Evolutionary conservation across 2,113 vertebrate species (phyloP).

Genomic region (Alaudala cheleensis): DNA sequence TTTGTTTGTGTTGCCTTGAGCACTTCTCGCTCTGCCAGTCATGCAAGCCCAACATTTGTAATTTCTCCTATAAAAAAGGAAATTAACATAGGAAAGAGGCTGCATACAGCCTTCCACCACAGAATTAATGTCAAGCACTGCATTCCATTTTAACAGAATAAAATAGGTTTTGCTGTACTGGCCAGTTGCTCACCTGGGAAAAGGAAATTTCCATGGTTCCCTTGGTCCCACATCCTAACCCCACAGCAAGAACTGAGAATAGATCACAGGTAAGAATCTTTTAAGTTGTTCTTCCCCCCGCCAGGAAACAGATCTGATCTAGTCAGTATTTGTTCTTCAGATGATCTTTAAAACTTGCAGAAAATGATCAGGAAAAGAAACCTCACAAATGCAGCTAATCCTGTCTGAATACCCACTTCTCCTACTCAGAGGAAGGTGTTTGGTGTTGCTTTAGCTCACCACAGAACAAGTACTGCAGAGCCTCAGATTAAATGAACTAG

Average conservation of each 20-base stretch:
- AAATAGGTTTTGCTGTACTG: background rate
- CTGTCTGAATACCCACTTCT: background rate
- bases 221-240: background rate
- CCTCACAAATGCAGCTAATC: background rate
- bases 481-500: background rate
- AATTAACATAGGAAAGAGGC: background rate
- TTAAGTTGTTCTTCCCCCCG: background rate
- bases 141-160: background rate
- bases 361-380: background rate
- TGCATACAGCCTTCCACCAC: background rate
- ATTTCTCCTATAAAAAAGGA: conserved; percentile 33
- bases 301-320: background rate
- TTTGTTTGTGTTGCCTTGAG: conserved; percentile 48
- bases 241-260: background rate
- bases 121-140: background rate
- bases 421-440: background rate
- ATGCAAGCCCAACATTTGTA: conserved; percentile 32
- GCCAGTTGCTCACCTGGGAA: background rate
- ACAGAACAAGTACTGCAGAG: background rate
- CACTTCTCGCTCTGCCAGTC: conserved; percentile 27
- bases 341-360: background rate
- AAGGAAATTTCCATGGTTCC: conserved; percentile 29
- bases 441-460: background rate
- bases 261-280: background rate
- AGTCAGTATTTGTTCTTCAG: background rate